Evolutionary conservation across 2,888 invertebrate genomes (phyloP), one percentile per base, ranked within the genome.

Genomic region (Apotomis capreana): DNA sequence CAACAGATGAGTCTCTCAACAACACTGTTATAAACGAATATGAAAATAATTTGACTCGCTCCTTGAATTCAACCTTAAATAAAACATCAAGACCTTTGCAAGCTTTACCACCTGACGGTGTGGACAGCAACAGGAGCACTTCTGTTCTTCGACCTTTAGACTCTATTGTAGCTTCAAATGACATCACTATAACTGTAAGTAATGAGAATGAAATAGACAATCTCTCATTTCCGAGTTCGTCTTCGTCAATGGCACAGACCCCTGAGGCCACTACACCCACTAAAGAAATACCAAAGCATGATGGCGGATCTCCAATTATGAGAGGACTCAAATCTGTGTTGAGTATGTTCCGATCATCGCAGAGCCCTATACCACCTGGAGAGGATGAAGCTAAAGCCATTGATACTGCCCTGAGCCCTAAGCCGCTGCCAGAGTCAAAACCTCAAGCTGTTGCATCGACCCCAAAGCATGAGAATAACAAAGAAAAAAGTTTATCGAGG

Each of bases 251-350:
- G 0, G 75, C 81, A 3, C 84, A 86, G 51, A 91, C 92, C 5
- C 91, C 92, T 1, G 89, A 91, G 81, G 89, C 90, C 0, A 90
- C 88, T 52, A 91, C 92, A 40, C 92, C 92, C 10, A 90, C 89
- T 3, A 91, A 90, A 74, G 90, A 91, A 46, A 81, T 86, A 8
- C 77, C 82, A 0, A 87, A 88, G 67, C 77, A 75, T 75, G 87
- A 89, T 74, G 87, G 84, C 60, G 87, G 88, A 36, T 93, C 93
- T 51, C 92, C 93, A 0, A 93, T 93, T 37, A 86, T 93, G 84
- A 79, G 93, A 69, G 92, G 93, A 0, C 78, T 93, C 0, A 92
- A 92, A 77, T 89, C 86, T 80, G 91, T 93, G 4, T 78, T 93
- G 0, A 93, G 86, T 72, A 92, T 93, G 87, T 93, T 93, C 76